Evolutionary conservation across 1,140 invertebrate species (phyloP).

Genomic region (Bombus consobrinus): DNA sequence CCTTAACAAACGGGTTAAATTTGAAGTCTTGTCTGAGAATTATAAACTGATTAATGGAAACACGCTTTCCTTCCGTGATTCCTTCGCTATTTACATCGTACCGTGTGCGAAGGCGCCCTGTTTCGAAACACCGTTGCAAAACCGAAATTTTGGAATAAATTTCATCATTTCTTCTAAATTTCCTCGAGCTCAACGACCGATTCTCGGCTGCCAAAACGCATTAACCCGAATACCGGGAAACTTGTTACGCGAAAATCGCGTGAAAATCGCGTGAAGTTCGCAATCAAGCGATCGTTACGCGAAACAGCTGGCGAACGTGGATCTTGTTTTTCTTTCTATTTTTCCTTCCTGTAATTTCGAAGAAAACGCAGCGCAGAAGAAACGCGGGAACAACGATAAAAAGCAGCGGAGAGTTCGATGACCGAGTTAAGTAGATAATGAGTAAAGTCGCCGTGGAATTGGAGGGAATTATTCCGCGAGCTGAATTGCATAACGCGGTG

Average conservation of each 20-base stretch:
- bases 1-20: too few relatives aligned
- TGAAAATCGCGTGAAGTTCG: not conserved
- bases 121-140: not conserved
- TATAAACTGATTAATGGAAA: not conserved
- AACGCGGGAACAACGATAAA: not conserved
- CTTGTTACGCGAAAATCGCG: slow-evolving; percentile 20
- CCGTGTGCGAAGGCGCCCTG: not conserved
- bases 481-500: slow-evolving; percentile 48
- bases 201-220: slow-evolving; percentile 62
- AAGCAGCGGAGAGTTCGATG: slow-evolving; percentile 49
- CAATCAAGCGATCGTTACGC: slow-evolving; percentile 2
- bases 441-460: slow-evolving; percentile 54
- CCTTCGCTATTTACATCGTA: not conserved
- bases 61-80: not conserved
- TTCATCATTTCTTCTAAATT: slow-evolving; percentile 29
- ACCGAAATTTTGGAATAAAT: slow-evolving; percentile 22
- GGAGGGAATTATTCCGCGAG: slow-evolving; percentile 60
- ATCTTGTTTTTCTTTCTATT: not conserved
- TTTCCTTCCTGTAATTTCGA: too few relatives aligned
- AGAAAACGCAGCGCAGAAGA: not conserved
- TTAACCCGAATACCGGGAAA: slow-evolving; percentile 64
- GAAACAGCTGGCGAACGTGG: slow-evolving; percentile 55
- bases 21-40: too few relatives aligned
- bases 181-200: slow-evolving; percentile 29
- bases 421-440: slow-evolving; percentile 64